A percentile compares a stretch with the other conserved stretches of the same genome.
These are phyloP conservation scores for Orycteropus afer DNA, from an alignment of 2,113 vertebrate genomes.

Conservation along the genomic window DNA sequence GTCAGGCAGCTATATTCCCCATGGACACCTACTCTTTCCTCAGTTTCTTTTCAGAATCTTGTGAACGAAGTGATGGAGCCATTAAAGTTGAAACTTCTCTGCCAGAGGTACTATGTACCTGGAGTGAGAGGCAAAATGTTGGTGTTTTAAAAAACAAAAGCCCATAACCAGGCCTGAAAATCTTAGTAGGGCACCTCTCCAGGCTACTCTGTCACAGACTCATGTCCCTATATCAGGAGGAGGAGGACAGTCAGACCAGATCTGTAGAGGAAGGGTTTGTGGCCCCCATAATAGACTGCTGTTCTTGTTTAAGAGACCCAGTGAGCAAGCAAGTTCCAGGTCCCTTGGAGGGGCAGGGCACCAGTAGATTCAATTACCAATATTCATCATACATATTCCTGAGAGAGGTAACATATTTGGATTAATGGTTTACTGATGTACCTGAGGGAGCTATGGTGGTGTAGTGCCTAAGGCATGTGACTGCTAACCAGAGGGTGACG, in stretches of 20 bases:
- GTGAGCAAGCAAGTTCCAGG: too few species aligned
- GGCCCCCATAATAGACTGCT: neutral
- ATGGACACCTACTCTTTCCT: neutral
- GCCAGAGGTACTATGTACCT: neutral
- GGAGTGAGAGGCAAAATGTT: neutral
- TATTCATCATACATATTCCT: too few species aligned
- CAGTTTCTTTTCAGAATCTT: neutral
- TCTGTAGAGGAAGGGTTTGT: neutral
- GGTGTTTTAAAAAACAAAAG: neutral
- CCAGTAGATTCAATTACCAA: accelerated
- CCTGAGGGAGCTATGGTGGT: too few species aligned
- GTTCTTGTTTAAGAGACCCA: neutral
- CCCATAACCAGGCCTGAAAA: neutral
- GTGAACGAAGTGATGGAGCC: neutral
- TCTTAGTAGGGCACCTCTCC: neutral
- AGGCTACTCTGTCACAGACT: neutral
- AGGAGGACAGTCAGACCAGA: neutral
- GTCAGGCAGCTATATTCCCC: neutral
- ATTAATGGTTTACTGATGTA: neutral
- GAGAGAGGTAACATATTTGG: neutral
- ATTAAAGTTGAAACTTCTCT: neutral
- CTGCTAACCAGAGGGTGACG: too few species aligned
- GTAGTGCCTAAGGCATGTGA: too few species aligned
- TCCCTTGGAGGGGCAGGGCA: accelerated
- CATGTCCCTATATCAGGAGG: accelerated